phyloP scores from a whole-genome alignment of 1,140 invertebrate genomes.

The Elymnias hypermnestra region DNA sequence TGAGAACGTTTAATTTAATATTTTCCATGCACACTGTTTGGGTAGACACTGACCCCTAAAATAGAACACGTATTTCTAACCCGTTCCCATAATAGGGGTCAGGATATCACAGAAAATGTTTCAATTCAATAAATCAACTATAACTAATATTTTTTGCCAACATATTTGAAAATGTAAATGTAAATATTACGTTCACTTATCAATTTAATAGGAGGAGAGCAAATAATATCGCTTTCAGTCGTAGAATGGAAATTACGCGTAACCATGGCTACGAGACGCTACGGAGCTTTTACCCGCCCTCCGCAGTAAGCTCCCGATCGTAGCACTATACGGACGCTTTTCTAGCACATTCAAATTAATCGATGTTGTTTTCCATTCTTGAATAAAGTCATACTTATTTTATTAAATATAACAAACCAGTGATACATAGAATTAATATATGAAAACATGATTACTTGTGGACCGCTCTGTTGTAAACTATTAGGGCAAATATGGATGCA shows the following conservation, averaged over 20 bases:
- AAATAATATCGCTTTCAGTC: conserved; percentile 25
- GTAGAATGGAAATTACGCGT: conserved; percentile 41
- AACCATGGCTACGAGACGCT: conserved; percentile 61
- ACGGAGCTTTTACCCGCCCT: conserved; percentile 59
- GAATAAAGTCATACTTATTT: neutral
- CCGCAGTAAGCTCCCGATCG: conserved; percentile 50
- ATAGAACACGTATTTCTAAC: no score
- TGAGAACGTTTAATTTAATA: no score
- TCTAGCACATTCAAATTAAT: conserved; percentile 8
- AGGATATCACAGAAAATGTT: no score
- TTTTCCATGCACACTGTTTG: no score
- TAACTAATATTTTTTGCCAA: no score
- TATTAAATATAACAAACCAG: neutral
- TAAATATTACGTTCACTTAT: no score
- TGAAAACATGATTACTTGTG: neutral
- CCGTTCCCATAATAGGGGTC: no score
- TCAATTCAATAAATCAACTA: no score
- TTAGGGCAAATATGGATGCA: conserved; percentile 50
- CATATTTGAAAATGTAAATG: no score
- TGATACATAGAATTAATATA: conserved; percentile 6
- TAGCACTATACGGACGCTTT: conserved; percentile 27
- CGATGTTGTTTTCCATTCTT: conserved; percentile 23
- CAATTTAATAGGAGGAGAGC: neutral
- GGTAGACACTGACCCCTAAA: no score
- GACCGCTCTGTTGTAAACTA: no score